A percentile compares a stretch with the other conserved stretches of the same genome.
Evolutionary conservation across 2,888 invertebrate species (phyloP).

Genomic region (Agrochola circellaris): DNA sequence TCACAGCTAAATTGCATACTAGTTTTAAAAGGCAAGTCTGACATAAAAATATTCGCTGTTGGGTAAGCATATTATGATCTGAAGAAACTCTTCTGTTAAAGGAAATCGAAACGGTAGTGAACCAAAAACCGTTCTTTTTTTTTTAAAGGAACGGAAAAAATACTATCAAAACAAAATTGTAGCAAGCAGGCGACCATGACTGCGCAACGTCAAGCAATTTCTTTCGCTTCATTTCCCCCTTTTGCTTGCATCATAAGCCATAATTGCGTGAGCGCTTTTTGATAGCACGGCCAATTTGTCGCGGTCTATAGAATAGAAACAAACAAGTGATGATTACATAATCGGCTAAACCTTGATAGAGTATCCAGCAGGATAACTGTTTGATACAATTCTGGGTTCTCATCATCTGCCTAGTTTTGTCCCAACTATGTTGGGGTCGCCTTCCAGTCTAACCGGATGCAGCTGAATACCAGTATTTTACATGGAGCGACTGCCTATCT

Average conservation of each 20-base stretch:
- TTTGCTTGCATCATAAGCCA: conserved; percentile 51
- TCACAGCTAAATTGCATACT: conserved; percentile 2
- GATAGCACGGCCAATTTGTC: conserved; percentile 38
- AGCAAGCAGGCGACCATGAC: conserved; percentile 51
- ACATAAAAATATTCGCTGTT: not conserved
- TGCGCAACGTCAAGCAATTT: conserved; percentile 53
- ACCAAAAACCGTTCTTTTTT: not conserved
- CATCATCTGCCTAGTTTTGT: too few relatives aligned
- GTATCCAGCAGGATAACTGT: not conserved
- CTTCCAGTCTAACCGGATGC: too few relatives aligned
- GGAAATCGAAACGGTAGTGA: conserved; percentile 31
- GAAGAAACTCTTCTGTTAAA: conserved; percentile 6
- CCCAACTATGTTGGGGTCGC: too few relatives aligned
- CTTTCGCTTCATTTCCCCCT: conserved; percentile 58
- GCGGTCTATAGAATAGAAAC: conserved; percentile 24
- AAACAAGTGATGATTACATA: conserved; percentile 32
- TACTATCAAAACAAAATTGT: conserved; percentile 19
- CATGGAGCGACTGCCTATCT: too few relatives aligned
- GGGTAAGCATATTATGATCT: not conserved
- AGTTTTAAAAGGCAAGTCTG: conserved; percentile 20
- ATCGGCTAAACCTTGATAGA: conserved; percentile 12
- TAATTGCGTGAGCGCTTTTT: conserved; percentile 47
- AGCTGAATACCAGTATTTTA: too few relatives aligned
- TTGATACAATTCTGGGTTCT: not conserved
- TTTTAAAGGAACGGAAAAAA: conserved; percentile 18